Percentiles rank a stretch among this genome's conserved stretches.
phyloP scores from a whole-genome alignment of 30 jellyfish, hydroid and myxozoan species.

The Hydra vulgaris region DNA sequence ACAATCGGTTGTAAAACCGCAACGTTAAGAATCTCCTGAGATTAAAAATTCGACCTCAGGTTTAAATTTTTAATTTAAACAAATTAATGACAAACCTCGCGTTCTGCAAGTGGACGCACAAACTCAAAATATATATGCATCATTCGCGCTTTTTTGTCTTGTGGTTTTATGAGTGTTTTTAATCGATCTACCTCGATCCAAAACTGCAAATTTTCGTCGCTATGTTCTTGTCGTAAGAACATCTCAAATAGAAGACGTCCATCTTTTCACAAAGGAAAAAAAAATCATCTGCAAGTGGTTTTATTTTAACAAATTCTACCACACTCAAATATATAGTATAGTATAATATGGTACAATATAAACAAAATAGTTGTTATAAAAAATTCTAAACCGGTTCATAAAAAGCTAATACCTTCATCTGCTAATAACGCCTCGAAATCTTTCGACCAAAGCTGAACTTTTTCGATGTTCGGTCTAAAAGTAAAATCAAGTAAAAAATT shows the following conservation, averaged over 20 bases:
- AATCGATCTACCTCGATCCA: conserved; percentile 60
- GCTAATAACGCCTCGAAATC: conserved; percentile 6
- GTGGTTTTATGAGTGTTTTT: conserved; percentile 18
- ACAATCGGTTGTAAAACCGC: too few relatives aligned
- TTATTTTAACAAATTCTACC: too few relatives aligned
- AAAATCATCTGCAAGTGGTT: too few relatives aligned
- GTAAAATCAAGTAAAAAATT: not conserved
- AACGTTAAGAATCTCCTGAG: too few relatives aligned
- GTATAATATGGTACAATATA: too few relatives aligned
- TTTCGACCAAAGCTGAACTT: conserved; percentile 14
- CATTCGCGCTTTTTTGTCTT: conserved; percentile 24
- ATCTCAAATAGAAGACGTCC: conserved; percentile 39
- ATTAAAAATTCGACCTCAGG: too few relatives aligned
- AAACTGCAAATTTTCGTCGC: conserved; percentile 69
- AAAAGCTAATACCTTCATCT: conserved; percentile 6
- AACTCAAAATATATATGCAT: conserved; percentile 46
- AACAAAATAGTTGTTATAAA: too few relatives aligned
- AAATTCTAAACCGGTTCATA: not conserved
- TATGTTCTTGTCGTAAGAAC: conserved; percentile 55
- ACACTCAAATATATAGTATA: too few relatives aligned
- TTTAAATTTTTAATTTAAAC: not conserved
- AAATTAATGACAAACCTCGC: conserved; percentile 26
- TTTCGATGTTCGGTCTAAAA: conserved; percentile 7
- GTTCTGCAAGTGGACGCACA: conserved; percentile 53
- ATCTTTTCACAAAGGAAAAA: conserved; percentile 5